Conservation (phyloP, 1,140 invertebrate species). For the Drosophila sp. region DNA sequence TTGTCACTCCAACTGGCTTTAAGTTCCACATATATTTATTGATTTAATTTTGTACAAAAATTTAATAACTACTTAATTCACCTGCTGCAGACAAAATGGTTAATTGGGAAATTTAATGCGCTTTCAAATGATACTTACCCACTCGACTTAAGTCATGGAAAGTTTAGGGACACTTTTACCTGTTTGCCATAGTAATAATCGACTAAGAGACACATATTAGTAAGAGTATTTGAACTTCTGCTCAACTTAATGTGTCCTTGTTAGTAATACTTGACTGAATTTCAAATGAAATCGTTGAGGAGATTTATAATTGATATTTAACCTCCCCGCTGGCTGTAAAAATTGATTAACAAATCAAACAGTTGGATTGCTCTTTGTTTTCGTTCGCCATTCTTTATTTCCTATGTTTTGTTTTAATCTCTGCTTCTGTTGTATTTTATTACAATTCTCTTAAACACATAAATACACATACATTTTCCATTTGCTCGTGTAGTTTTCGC, state of each 20-base stretch:
- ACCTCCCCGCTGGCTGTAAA: constrained; percentile 1
- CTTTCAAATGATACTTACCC: too few relatives aligned
- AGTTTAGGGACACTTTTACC: too few relatives aligned
- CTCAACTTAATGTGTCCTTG: not conserved
- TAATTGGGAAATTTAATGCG: too few relatives aligned
- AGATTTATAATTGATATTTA: constrained; percentile 5
- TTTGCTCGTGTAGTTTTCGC: constrained; percentile 22
- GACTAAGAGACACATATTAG: too few relatives aligned
- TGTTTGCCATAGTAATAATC: too few relatives aligned
- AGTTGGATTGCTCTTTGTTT: constrained; percentile 8
- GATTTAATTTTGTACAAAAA: too few relatives aligned
- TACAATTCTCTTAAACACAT: constrained; percentile 27
- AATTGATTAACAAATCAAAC: constrained; percentile 18
- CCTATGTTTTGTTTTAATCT: constrained; percentile 52
- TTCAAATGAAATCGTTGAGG: not conserved
- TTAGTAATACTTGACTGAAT: not conserved
- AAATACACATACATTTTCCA: constrained; percentile 15
- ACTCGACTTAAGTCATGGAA: too few relatives aligned
- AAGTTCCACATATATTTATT: too few relatives aligned
- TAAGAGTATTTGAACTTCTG: not conserved
- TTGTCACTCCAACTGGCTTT: too few relatives aligned
- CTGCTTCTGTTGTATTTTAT: constrained; percentile 29
- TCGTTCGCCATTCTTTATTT: constrained; percentile 50
- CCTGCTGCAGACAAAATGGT: too few relatives aligned
- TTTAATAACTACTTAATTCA: too few relatives aligned